Conservation (phyloP, 1,140 invertebrate genomes). For the Bombus waltoni region DNA sequence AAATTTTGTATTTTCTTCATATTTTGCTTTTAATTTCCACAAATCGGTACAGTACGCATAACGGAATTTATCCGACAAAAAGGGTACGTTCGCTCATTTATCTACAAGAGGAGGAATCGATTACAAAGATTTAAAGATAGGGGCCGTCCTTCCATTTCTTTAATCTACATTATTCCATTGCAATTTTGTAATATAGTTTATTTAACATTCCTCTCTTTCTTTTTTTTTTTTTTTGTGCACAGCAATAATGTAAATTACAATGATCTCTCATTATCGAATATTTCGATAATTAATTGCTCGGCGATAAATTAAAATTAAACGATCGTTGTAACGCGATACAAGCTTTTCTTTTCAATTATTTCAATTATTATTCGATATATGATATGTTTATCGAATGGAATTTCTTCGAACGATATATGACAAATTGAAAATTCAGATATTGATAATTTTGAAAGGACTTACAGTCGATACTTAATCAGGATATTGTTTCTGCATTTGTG, state of each 20-base stretch:
- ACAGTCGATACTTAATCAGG: neutral
- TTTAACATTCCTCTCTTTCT: no score
- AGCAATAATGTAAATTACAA: neutral
- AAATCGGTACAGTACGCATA: constrained; percentile 52
- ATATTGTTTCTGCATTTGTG: neutral
- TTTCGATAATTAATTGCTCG: neutral
- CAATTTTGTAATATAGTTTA: no score
- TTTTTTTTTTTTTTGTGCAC: neutral
- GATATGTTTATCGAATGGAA: constrained; percentile 8
- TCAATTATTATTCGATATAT: neutral
- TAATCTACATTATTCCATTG: neutral
- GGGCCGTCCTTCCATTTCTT: constrained; percentile 1
- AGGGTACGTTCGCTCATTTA: constrained; percentile 21
- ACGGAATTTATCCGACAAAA: constrained; percentile 50
- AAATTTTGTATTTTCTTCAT: constrained; percentile 35
- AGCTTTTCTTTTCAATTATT: neutral
- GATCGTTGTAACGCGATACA: no score
- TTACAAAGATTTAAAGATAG: constrained; percentile 52
- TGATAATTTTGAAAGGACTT: neutral
- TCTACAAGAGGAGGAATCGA: constrained; percentile 37
- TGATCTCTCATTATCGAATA: neutral
- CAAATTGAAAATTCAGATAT: neutral
- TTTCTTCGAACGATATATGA: neutral
- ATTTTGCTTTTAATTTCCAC: constrained; percentile 28
- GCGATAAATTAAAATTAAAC: no score